phyloP scores from a whole-genome alignment of 1,140 invertebrate genomes.

The Cydia pomonella region DNA sequence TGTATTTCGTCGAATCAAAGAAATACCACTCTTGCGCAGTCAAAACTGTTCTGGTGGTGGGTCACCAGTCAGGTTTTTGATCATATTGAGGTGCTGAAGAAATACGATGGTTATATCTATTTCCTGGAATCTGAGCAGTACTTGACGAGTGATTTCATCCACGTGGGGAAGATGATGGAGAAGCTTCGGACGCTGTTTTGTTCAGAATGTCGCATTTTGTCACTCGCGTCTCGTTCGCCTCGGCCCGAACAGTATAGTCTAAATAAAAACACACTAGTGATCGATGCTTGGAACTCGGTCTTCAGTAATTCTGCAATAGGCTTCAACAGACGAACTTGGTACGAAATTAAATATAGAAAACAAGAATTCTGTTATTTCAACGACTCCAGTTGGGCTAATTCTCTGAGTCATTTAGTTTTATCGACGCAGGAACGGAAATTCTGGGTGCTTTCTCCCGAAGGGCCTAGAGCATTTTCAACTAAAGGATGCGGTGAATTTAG shows the following conservation, averaged over 20 bases:
- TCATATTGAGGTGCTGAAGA: constrained; percentile 37
- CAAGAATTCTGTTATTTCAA: constrained; percentile 48
- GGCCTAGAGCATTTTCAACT: constrained; percentile 45
- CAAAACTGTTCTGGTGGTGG: constrained; percentile 60
- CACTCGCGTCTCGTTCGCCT: constrained; percentile 39
- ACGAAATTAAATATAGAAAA: constrained; percentile 38
- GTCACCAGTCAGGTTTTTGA: constrained; percentile 50
- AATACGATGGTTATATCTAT: constrained; percentile 45
- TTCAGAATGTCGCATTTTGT: constrained; percentile 45
- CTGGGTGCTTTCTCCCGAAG: constrained; percentile 38
- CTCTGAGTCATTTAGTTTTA: constrained; percentile 39
- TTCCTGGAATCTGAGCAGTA: constrained; percentile 53
- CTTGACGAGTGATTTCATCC: constrained; percentile 48
- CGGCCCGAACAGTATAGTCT: constrained; percentile 37
- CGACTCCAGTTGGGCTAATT: constrained; percentile 47
- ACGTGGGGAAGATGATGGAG: constrained; percentile 42
- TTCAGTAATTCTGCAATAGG: constrained; percentile 43
- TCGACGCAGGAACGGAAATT: constrained; percentile 35
- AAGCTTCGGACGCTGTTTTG: constrained; percentile 32
- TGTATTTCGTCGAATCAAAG: constrained; percentile 42
- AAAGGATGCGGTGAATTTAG: constrained; percentile 37
- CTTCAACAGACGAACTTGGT: constrained; percentile 50
- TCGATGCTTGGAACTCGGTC: constrained; percentile 39
- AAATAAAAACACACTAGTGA: constrained; percentile 32
- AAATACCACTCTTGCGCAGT: constrained; percentile 42